Percentiles rank a stretch among this genome's conserved stretches.
Evolutionary conservation across 2,113 vertebrate species (phyloP).

Genomic region (Proterorhinus semilunaris): DNA sequence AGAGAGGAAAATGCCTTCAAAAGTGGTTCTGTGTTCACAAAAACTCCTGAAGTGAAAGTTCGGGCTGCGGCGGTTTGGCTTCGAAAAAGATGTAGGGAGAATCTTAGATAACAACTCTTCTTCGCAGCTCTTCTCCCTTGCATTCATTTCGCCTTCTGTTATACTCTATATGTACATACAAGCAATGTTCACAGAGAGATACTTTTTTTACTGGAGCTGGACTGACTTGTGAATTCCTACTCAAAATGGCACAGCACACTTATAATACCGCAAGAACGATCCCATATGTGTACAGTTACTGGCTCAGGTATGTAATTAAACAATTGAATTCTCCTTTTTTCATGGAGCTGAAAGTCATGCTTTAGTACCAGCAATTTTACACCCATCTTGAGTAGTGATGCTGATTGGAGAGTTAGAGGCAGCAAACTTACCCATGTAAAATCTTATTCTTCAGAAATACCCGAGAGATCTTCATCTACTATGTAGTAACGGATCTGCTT

Average conservation of each 20-base stretch:
- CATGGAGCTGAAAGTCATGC: conserved; percentile 66
- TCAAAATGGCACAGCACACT: conserved; percentile 52
- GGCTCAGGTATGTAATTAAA: conserved; percentile 25
- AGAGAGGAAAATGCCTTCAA: conserved; percentile 47
- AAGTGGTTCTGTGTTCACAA: conserved; percentile 50
- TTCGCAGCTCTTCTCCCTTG: conserved; percentile 38
- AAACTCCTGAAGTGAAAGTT: conserved; percentile 49
- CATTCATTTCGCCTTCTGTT: conserved; percentile 64
- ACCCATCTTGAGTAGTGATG: conserved; percentile 37
- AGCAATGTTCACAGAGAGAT: conserved; percentile 73
- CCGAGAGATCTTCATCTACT: conserved; percentile 42
- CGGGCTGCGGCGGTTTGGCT: conserved; percentile 47
- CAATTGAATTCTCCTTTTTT: conserved; percentile 46
- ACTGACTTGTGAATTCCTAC: conserved; percentile 54
- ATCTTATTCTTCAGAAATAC: conserved; percentile 43
- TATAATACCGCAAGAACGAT: conserved; percentile 43
- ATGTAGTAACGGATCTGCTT: conserved; percentile 51
- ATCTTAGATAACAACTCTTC: conserved; percentile 43
- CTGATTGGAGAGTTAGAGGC: conserved; percentile 39
- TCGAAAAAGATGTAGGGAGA: conserved; percentile 43
- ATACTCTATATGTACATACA: conserved; percentile 77
- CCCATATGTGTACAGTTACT: conserved; percentile 32
- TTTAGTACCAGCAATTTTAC: conserved; percentile 59
- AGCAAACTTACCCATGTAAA: conserved; percentile 54
- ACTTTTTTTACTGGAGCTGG: conserved; percentile 58